phyloP scores from a whole-genome alignment of 2,888 invertebrate genomes.

The Dryomyza anilis region DNA sequence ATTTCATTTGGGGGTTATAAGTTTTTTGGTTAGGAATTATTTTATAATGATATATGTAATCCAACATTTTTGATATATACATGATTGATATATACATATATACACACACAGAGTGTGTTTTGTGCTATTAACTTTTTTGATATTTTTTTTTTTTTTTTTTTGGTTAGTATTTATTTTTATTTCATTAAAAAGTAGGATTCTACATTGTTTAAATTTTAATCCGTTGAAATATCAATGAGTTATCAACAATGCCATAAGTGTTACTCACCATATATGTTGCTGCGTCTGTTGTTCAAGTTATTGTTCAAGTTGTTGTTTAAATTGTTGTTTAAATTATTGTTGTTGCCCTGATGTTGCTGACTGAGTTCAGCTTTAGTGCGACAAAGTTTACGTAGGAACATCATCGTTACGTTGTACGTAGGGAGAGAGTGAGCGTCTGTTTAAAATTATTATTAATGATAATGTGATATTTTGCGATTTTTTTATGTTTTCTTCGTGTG shows the following conservation, averaged over 20 bases:
- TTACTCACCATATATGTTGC: background rate
- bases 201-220: background rate
- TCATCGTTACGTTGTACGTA: conserved; percentile 21
- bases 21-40: too few relatives aligned
- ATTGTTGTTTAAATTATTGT: background rate
- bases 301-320: background rate
- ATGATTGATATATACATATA: too few relatives aligned
- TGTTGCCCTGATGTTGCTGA: conserved; percentile 30
- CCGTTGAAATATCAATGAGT: background rate
- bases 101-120: too few relatives aligned
- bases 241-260: background rate
- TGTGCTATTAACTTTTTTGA: too few relatives aligned
- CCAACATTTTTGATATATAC: too few relatives aligned
- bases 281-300: background rate
- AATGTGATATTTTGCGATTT: background rate
- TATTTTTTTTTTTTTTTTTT: too few relatives aligned
- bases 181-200: too few relatives aligned
- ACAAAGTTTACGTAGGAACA: conserved; percentile 38
- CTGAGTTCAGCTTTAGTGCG: conserved; percentile 31
- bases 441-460: conserved; percentile 13
- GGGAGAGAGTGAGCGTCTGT: background rate
- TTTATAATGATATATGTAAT: too few relatives aligned
- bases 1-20: too few relatives aligned
- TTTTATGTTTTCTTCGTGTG: background rate
- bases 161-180: too few relatives aligned